Conservation (phyloP, 2,113 vertebrate species). For the Aythya baeri region DNA sequence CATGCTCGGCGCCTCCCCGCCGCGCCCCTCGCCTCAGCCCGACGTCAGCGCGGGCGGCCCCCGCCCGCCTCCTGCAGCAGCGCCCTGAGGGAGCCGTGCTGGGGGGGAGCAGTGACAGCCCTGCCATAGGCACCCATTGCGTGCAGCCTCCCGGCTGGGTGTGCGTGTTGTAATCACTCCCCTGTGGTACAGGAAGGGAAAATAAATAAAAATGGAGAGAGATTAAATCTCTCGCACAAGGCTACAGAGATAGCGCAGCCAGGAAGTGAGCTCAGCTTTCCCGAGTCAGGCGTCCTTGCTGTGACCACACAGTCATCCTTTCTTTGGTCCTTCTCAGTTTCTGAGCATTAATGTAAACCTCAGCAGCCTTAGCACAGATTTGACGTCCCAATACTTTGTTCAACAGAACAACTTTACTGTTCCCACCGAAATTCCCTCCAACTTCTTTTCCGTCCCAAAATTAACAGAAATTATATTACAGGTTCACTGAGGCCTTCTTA, state of each 20-base stretch:
- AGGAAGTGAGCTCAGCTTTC: constrained; percentile 57
- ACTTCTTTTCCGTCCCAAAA: background rate
- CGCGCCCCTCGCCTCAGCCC: too few species aligned
- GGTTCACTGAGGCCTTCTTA: background rate
- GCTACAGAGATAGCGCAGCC: background rate
- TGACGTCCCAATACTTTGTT: background rate
- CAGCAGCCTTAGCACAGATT: background rate
- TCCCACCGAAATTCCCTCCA: background rate
- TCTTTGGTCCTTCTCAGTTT: background rate
- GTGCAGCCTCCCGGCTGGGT: background rate
- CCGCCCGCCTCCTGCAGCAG: background rate
- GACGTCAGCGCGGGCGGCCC: too few species aligned
- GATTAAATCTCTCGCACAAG: constrained; percentile 15
- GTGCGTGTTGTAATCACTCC: background rate
- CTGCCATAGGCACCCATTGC: background rate
- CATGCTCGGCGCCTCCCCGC: too few species aligned
- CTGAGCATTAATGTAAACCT: background rate
- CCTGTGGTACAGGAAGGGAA: background rate
- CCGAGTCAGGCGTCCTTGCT: background rate
- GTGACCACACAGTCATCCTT: background rate
- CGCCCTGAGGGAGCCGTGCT: fast-evolving
- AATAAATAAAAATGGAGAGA: background rate
- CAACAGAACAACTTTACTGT: background rate
- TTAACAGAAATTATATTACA: background rate
- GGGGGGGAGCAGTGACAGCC: background rate